A percentile compares a stretch with the other conserved stretches of the same genome.
Conservation (phyloP, 2,113 vertebrate species). For the Sphyrna mokarran region DNA sequence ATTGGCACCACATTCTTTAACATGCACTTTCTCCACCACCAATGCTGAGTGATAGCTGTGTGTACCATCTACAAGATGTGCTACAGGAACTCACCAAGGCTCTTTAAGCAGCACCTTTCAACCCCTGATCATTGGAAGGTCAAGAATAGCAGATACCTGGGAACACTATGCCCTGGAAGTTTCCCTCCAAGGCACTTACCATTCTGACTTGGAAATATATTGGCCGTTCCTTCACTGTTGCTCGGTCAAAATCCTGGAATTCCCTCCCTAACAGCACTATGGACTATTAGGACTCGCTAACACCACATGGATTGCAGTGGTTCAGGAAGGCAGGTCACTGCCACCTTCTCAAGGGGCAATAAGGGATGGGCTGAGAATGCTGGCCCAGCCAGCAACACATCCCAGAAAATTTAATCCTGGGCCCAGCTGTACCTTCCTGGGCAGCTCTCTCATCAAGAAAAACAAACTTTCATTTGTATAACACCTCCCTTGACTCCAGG, state of each 20-base stretch:
- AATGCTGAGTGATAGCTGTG: background rate
- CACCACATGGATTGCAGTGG: background rate
- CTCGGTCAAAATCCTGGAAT: background rate
- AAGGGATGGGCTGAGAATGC: background rate
- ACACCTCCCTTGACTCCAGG: background rate
- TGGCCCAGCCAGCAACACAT: background rate
- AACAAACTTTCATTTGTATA: background rate
- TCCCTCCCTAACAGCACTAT: background rate
- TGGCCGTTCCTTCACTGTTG: background rate
- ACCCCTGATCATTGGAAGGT: background rate
- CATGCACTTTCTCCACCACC: background rate
- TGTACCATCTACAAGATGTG: background rate
- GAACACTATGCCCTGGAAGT: too few species aligned
- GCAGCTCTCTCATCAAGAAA: background rate
- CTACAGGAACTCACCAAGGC: too few species aligned
- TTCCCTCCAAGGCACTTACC: background rate
- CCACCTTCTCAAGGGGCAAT: background rate
- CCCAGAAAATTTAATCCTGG: background rate
- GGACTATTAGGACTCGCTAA: too few species aligned
- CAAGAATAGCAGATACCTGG: too few species aligned
- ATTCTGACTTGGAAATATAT: background rate
- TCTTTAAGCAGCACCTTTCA: background rate
- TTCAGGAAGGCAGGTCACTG: background rate
- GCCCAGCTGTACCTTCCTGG: background rate
- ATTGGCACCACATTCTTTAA: background rate